Evolutionary conservation across 2,113 vertebrate species (phyloP).

Genomic region (Malurus melanocephalus): DNA sequence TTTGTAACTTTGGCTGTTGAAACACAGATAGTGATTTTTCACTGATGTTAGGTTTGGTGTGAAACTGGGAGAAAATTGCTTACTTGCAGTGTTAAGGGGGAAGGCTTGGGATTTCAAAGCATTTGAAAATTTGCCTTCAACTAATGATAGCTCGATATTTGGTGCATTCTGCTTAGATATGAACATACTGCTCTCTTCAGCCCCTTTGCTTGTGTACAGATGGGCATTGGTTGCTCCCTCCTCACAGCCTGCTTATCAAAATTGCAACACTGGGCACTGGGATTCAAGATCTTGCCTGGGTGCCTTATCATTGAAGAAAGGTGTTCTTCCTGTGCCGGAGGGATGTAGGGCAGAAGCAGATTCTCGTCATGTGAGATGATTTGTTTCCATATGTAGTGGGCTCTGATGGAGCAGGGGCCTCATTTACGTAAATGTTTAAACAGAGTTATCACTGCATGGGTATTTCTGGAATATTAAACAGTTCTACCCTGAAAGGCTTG

Average conservation of each 20-base stretch:
- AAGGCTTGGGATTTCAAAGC: background rate
- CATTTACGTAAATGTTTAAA: background rate
- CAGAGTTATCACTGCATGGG: background rate
- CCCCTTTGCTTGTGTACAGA: background rate
- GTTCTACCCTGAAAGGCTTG: background rate
- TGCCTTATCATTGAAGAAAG: background rate
- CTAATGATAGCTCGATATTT: background rate
- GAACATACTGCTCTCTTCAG: background rate
- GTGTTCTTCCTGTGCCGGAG: background rate
- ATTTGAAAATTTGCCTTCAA: background rate
- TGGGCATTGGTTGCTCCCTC: background rate
- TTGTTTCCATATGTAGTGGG: background rate
- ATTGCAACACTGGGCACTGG: background rate
- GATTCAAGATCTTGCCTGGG: background rate
- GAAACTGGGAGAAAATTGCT: background rate
- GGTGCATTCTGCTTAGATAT: background rate
- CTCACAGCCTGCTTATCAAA: background rate
- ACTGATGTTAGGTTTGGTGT: background rate
- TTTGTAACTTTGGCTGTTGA: background rate
- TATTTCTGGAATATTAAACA: constrained; percentile 8
- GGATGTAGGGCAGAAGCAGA: background rate
- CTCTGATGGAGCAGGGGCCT: background rate
- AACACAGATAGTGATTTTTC: background rate
- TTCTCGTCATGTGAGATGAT: background rate
- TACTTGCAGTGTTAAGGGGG: background rate